Conservation (phyloP, 2,888 invertebrate species). For the Boloria euphrosyne region DNA sequence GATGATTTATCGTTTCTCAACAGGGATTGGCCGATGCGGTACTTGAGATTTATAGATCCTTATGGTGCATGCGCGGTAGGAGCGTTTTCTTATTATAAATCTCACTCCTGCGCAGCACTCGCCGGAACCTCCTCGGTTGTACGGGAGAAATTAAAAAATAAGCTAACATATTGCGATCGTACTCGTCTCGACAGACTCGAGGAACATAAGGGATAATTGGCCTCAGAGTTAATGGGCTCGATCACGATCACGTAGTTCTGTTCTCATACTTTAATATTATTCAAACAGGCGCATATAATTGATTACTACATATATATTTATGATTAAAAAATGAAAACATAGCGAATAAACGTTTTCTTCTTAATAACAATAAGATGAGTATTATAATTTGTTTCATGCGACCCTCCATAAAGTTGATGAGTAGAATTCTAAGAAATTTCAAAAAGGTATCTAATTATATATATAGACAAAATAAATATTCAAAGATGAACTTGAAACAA, state of each 20-base stretch:
- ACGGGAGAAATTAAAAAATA: constrained; percentile 76
- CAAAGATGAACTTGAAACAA: too few species aligned
- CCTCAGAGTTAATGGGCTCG: constrained; percentile 60
- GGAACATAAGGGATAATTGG: constrained; percentile 68
- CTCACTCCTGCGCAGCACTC: constrained; percentile 77
- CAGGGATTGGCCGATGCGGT: constrained; percentile 81
- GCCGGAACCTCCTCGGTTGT: constrained; percentile 74
- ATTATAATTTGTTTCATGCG: not conserved
- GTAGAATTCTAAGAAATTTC: too few species aligned
- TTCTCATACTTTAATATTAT: constrained; percentile 38
- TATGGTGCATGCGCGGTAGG: constrained; percentile 80
- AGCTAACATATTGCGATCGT: constrained; percentile 74
- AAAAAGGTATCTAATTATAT: too few species aligned
- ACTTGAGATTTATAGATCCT: constrained; percentile 80
- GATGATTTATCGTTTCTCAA: constrained; percentile 82
- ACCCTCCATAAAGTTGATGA: not conserved
- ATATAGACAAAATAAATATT: too few species aligned
- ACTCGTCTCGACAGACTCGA: constrained; percentile 36
- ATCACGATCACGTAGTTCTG: constrained; percentile 53
- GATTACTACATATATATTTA: constrained; percentile 30
- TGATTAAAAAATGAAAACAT: constrained; percentile 20
- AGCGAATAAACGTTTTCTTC: not conserved
- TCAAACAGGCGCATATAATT: constrained; percentile 27
- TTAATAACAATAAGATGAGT: too few species aligned
- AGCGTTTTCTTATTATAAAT: constrained; percentile 81